Conservation (phyloP, 2,113 vertebrate species). For the Antechinus stuartii region DNA sequence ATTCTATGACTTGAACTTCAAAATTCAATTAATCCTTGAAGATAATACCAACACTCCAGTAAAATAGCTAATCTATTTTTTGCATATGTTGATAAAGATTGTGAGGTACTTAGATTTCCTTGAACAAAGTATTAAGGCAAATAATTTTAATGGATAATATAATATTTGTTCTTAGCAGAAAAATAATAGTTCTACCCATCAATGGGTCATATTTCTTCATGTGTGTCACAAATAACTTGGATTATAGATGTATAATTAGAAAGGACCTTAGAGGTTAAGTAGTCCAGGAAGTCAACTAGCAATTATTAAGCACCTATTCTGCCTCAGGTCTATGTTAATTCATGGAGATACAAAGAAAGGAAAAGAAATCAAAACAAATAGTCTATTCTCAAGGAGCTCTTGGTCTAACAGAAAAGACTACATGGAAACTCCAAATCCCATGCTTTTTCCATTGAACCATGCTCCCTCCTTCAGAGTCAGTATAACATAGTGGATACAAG, state of each 20-base stretch:
- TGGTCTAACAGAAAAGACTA: not conserved
- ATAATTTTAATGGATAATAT: not conserved
- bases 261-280: not conserved
- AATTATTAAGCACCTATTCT: not conserved
- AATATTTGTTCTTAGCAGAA: not conserved
- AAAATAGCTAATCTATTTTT: not conserved
- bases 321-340: not conserved
- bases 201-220: not conserved
- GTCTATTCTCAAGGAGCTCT: not conserved
- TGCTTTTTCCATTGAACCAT: not conserved
- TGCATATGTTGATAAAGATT: conserved; percentile 16
- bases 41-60: not conserved
- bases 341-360: not conserved
- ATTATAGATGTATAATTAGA: not conserved
- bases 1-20: not conserved
- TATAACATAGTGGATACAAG: not conserved
- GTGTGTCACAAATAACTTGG: not conserved
- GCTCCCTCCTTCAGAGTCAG: not conserved
- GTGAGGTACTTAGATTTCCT: not conserved
- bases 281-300: not conserved
- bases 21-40: not conserved
- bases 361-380: not conserved
- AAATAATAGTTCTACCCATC: not conserved
- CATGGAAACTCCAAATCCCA: not conserved
- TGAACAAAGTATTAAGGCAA: not conserved